Evolutionary conservation across 2,888 invertebrate species (phyloP).

Genomic region (Meganola albula): DNA sequence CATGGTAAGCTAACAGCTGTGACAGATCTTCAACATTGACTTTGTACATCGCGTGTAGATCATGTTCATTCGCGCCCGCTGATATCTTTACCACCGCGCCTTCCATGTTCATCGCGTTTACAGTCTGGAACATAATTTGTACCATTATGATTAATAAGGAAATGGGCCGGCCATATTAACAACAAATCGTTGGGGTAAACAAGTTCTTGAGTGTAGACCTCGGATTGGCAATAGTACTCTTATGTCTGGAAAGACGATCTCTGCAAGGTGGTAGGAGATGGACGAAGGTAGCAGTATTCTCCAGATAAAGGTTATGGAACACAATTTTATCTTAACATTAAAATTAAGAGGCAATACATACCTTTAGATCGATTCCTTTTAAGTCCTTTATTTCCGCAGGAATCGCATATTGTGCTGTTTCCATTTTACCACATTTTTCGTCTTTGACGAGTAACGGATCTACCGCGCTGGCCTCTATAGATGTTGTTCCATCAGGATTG

Average conservation of each 20-base stretch:
- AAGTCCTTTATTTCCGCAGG: conserved; percentile 72
- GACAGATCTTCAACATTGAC: conserved; percentile 91
- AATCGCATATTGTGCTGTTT: conserved; percentile 67
- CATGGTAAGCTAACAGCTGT: conserved; percentile 90
- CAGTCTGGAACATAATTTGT: conserved; percentile 37
- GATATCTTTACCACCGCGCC: conserved; percentile 86
- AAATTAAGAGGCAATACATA: too few species aligned
- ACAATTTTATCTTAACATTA: too few species aligned
- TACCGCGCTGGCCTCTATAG: conserved; percentile 65
- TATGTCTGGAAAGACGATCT: too few species aligned
- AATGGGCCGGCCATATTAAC: too few species aligned
- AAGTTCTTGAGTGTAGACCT: too few species aligned
- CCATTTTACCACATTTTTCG: conserved; percentile 66
- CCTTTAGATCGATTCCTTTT: conserved; percentile 70
- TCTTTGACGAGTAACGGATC: conserved; percentile 75
- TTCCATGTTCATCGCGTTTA: conserved; percentile 76
- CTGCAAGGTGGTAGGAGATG: too few species aligned
- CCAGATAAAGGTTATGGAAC: too few species aligned
- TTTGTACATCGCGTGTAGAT: conserved; percentile 89
- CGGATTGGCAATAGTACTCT: too few species aligned
- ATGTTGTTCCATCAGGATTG: conserved; percentile 72
- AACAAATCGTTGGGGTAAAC: too few species aligned
- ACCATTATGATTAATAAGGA: background rate
- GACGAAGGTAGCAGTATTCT: too few species aligned
- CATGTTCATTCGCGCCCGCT: conserved; percentile 81